Evolutionary conservation across 23 tunicate genomes (phyloP).

Genomic region (Ciona savignyi): DNA sequence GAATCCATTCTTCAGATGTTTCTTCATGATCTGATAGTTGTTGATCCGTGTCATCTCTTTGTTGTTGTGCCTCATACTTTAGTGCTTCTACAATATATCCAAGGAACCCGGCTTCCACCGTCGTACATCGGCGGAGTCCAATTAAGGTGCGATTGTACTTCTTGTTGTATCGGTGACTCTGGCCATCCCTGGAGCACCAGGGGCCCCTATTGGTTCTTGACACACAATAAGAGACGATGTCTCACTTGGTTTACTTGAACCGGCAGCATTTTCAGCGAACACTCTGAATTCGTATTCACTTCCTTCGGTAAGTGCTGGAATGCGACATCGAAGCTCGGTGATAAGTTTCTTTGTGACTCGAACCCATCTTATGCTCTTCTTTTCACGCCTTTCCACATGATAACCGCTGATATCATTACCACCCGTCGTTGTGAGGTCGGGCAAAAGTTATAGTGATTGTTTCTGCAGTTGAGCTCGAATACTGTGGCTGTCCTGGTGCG

Average conservation of each 20-base stretch:
- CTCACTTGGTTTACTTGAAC: slow-evolving; percentile 33
- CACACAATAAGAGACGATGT: slow-evolving; percentile 16
- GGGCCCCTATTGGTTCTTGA: slow-evolving; percentile 35
- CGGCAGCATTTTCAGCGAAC: slow-evolving; percentile 51
- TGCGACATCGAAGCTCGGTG: slow-evolving; percentile 8
- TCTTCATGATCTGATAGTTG: too few species aligned
- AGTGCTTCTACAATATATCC: slow-evolving; percentile 34
- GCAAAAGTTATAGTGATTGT: slow-evolving; percentile 23
- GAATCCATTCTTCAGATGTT: slow-evolving; percentile 36
- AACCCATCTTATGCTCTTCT: slow-evolving; percentile 32
- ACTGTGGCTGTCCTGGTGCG: slow-evolving; percentile 31
- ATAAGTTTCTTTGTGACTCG: slow-evolving; percentile 14
- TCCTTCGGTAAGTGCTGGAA: slow-evolving; percentile 8
- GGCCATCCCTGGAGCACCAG: slow-evolving; percentile 45
- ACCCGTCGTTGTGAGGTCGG: slow-evolving; percentile 26
- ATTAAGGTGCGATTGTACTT: slow-evolving; percentile 16
- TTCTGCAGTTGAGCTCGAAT: slow-evolving; percentile 7
- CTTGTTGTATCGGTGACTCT: slow-evolving; percentile 30
- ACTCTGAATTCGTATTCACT: slow-evolving; percentile 46
- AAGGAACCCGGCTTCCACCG: slow-evolving; percentile 27
- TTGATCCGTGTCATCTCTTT: too few species aligned
- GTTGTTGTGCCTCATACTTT: not conserved
- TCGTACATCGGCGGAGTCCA: slow-evolving; percentile 45
- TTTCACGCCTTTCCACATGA: slow-evolving; percentile 38
- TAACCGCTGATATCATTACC: slow-evolving; percentile 30